Base-by-base conservation (phyloP, 2,888 invertebrate species). In the Lagria hirta region DNA sequence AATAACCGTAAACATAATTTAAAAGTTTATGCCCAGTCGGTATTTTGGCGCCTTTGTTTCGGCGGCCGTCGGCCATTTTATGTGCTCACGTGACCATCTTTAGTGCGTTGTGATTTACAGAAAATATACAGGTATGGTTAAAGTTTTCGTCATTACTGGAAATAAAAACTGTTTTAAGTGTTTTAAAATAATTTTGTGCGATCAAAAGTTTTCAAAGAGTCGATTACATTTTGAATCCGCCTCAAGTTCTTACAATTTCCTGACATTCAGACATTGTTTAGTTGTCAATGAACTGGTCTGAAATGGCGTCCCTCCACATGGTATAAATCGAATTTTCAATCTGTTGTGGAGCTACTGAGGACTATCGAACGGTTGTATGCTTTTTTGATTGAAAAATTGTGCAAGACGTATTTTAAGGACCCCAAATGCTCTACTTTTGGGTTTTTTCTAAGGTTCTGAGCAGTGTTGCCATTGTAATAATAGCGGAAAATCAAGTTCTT, bases 221-320 rank as follows among this genome's bases (percentile, higher is more conserved):
- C 21, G 8, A n/a, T n/a, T n/a, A n/a, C n/a, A 26, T 6, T 13
- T 10, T 8, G 20, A 18, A 16, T 11, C 15, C 23, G n/a, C n/a
- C 20, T 11, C n/a, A 11, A 22, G 43, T 37, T 17, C 17, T 45
- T 5, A 15, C 15, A 28, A 33, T 26, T 10, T 14, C n/a, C 8
- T 26, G 26, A 20, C 37, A 37, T 27, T 13, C 21, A 21, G 14
- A 23, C 35, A 36, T 26, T 42, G 52, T 53, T 48, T 57, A 55
- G 61, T 62, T 80, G 79, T 79, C 80, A 80, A 74, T 77, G 76
- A 75, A 75, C 41, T 43, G 43, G 76, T 76, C 77, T 77, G 78
- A 81, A 82, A 83, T 83, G 83, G 83, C 83, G 82, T 82, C 82
- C 77, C 75, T 72, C 81, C 82, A 82, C 82, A 82, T 82, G 75